Conservation (phyloP, 2,888 invertebrate species). For the Agrotis segetum region DNA sequence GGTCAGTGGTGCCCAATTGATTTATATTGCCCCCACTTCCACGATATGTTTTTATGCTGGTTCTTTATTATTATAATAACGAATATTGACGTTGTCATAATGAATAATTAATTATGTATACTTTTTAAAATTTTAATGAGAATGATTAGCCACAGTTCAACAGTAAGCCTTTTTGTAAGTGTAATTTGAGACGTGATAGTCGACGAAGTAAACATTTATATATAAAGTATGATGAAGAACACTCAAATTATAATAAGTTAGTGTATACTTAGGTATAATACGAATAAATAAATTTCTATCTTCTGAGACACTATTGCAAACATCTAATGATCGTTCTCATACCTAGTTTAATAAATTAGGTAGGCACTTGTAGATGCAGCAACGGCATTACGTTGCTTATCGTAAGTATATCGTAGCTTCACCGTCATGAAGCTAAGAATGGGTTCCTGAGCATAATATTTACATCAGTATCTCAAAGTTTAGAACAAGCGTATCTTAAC, state of each 20-base stretch:
- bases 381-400: too few relatives aligned
- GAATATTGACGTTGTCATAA: slow-evolving; percentile 34
- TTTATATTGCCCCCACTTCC: slow-evolving; percentile 66
- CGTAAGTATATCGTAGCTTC: neutral
- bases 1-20: slow-evolving; percentile 68
- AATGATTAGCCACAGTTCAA: slow-evolving; percentile 11
- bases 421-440: neutral
- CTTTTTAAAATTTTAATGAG: slow-evolving; percentile 4
- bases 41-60: slow-evolving; percentile 83
- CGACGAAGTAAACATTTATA: slow-evolving; percentile 5
- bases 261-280: slow-evolving; percentile 22
- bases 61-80: slow-evolving; percentile 67
- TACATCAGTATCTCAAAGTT: slow-evolving; percentile 41
- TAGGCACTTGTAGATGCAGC: neutral
- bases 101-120: slow-evolving; percentile 32
- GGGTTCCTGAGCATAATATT: neutral
- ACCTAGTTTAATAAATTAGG: slow-evolving; percentile 4
- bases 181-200: slow-evolving; percentile 6
- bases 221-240: slow-evolving; percentile 29
- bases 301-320: slow-evolving; percentile 28
- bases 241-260: slow-evolving; percentile 22
- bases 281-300: neutral
- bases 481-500: slow-evolving; percentile 62
- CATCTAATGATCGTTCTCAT: neutral
- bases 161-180: slow-evolving; percentile 10